A percentile compares a stretch with the other conserved stretches of the same genome.
Evolutionary conservation across 2,797 vertebrate species (phyloP).

Genomic region (Urosaurus nigricauda): DNA sequence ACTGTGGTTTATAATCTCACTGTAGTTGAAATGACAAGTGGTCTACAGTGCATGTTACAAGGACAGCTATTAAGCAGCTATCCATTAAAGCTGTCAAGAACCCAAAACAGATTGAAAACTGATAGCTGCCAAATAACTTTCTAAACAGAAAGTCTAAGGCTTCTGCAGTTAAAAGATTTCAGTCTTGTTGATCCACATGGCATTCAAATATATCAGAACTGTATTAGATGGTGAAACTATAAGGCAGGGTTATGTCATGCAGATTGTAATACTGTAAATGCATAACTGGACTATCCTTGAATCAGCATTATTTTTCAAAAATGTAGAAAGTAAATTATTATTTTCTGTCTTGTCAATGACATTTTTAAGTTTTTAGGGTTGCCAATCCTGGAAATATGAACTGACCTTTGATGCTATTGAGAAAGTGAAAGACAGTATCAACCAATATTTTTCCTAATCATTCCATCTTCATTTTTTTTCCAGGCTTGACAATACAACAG

Average conservation of each 20-base stretch:
- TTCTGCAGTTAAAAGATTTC: neutral
- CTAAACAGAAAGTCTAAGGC: neutral
- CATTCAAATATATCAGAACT: neutral
- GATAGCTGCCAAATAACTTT: rapidly evolving
- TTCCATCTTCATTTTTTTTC: neutral
- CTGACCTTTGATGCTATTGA: neutral
- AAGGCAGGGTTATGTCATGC: neutral
- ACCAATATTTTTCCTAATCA: neutral
- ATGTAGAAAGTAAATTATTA: neutral
- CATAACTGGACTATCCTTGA: neutral
- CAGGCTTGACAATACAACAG: neutral
- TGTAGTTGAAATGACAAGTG: constrained; percentile 24
- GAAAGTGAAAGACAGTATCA: neutral
- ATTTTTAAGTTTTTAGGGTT: neutral
- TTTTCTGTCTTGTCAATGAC: neutral
- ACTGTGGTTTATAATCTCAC: constrained; percentile 13
- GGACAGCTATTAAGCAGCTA: constrained; percentile 1
- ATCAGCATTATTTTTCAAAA: neutral
- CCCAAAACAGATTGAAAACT: neutral
- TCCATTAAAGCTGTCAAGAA: constrained; percentile 5
- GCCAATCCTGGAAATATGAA: neutral
- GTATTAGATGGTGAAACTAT: neutral
- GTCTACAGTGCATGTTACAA: neutral
- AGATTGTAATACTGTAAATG: neutral
- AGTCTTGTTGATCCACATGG: neutral